Evolutionary conservation across 2,888 invertebrate genomes (phyloP).

Genomic region (Bombylius major): DNA sequence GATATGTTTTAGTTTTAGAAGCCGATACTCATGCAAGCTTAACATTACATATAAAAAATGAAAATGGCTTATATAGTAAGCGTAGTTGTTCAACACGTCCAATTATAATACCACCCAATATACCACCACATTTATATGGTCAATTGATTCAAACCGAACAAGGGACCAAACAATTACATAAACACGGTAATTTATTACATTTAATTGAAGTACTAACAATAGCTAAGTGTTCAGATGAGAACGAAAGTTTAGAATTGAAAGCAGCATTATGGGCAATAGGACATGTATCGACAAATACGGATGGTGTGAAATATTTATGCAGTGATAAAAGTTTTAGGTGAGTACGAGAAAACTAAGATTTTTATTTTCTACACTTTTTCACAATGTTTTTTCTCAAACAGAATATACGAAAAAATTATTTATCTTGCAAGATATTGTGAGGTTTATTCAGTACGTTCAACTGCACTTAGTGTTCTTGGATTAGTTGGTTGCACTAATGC

Average conservation of each 20-base stretch:
- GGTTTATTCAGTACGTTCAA: constrained; percentile 79
- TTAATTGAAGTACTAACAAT: constrained; percentile 28
- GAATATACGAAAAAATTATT: constrained; percentile 38
- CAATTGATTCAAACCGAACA: constrained; percentile 61
- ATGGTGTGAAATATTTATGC: constrained; percentile 62
- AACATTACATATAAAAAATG: constrained; percentile 68
- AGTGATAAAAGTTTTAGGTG: constrained; percentile 36
- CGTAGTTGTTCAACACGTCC: constrained; percentile 49
- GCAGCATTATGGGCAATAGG: constrained; percentile 83
- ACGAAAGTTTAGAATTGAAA: constrained; percentile 66
- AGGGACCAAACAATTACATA: constrained; percentile 30
- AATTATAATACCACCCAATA: constrained; percentile 38
- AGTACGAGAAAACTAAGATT: neutral
- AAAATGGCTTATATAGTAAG: constrained; percentile 62
- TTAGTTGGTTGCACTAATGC: constrained; percentile 70
- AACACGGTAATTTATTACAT: constrained; percentile 27
- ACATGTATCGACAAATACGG: constrained; percentile 63
- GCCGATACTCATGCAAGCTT: constrained; percentile 77
- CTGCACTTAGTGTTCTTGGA: constrained; percentile 70
- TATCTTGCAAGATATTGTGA: constrained; percentile 64
- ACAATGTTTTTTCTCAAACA: constrained; percentile 8
- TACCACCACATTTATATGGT: constrained; percentile 67
- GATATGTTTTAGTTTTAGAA: constrained; percentile 83
- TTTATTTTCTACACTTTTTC: constrained; percentile 7
- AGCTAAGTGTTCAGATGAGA: constrained; percentile 49